Evolutionary conservation across 2,888 invertebrate genomes (phyloP), one percentile per base, ranked within the genome.

Genomic region (Microctonus aethiopoides): DNA sequence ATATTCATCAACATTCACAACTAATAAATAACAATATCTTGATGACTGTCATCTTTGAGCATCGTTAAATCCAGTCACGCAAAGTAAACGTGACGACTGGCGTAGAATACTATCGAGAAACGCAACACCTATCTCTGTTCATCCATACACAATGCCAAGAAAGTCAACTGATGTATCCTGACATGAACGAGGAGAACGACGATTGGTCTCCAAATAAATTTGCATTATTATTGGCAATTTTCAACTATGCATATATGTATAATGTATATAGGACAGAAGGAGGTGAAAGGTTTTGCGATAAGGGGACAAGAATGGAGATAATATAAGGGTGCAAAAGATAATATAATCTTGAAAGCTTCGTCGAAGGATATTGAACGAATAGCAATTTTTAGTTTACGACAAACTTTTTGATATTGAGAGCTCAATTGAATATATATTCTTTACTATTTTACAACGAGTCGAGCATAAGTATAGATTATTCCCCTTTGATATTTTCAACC

Each of bases 31-130:
- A 68, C 57, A 57, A 66, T 67, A 29, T 20, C n/a, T 46, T 70
- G 51, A 70, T 60, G 65, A 65, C 20, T 29, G 51, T 34, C 34
- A 59, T 24, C 24, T 56, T 46, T 24, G 52, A 59, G 65, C 66
- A 68, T 73, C 69, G 65, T 59, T 24, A 29, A 73, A 72, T 68
- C 74, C 29, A 71, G 75, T 75, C 75, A 75, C 72, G 75, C 72
- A 68, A 60, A 63, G 54, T 64, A 60, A 71, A 74, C 74, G 74
- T 75, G 75, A 75, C 71, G 52, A 13, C 51, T 59, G 41, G 46
- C 22, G 24, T 54, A 16, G 29, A 64, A 64, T 32, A 29, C 36
- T 52, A 52, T 11, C 3, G 51, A 54, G 52, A 36, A 11, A 36
- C 20, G 46, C 51, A 62, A 62, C 46, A 62, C 24, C 24, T 54